Conservation (phyloP, 2,888 invertebrate genomes). For the Ommatoiulus sabulosus region DNA sequence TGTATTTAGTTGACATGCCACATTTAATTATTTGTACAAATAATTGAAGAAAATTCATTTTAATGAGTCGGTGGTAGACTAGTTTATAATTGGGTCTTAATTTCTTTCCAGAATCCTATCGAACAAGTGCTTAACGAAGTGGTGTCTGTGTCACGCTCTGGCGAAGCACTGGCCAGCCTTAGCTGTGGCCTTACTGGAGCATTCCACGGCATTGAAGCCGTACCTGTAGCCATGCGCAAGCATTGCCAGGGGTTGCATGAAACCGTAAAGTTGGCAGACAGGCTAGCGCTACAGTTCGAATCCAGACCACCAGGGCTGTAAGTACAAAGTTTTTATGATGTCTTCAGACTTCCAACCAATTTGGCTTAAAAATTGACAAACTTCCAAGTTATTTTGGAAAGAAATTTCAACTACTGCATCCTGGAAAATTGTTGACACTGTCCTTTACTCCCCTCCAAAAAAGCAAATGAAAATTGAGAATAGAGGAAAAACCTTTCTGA, state of each 20-base stretch:
- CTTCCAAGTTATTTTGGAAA: no score
- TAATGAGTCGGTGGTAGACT: neutral
- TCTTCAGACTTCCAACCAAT: no score
- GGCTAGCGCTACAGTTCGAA: conserved; percentile 55
- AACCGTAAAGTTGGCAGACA: conserved; percentile 58
- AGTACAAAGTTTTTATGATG: neutral
- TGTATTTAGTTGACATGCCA: no score
- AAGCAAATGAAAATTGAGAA: neutral
- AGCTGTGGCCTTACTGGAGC: conserved; percentile 57
- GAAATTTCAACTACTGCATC: neutral
- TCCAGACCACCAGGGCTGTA: conserved; percentile 54
- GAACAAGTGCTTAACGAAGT: conserved; percentile 48
- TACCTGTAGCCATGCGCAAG: conserved; percentile 58
- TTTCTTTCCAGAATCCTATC: conserved; percentile 53
- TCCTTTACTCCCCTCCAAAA: no score
- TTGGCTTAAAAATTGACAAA: no score
- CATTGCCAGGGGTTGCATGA: conserved; percentile 58
- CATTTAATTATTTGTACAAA: no score
- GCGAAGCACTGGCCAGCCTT: conserved; percentile 57
- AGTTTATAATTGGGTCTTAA: neutral
- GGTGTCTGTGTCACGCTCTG: conserved; percentile 47
- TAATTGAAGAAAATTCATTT: no score
- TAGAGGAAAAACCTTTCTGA: no score
- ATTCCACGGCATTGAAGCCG: conserved; percentile 57
- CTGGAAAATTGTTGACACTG: neutral